Evolutionary conservation across 2,888 invertebrate species (phyloP).

Genomic region (Amitus sp.): DNA sequence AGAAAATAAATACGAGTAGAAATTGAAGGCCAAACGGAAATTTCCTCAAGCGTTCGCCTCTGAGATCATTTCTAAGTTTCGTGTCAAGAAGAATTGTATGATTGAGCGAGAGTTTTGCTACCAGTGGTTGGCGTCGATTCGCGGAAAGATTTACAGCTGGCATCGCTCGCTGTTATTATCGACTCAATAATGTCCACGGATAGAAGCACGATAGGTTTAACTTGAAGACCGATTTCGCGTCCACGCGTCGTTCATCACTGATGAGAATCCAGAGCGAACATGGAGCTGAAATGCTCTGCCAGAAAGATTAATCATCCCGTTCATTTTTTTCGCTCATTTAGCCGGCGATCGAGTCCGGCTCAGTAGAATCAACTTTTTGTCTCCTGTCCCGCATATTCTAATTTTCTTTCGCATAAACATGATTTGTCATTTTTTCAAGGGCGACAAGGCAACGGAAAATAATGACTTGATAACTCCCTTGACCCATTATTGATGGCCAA

Average conservation of each 20-base stretch:
- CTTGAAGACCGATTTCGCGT: slow-evolving; percentile 56
- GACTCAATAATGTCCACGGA: slow-evolving; percentile 57
- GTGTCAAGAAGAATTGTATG: slow-evolving; percentile 45
- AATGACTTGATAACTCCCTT: no score
- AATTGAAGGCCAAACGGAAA: no score
- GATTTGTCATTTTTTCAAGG: no score
- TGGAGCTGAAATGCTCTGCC: slow-evolving; percentile 26
- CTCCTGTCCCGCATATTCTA: neutral
- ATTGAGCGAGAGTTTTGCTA: slow-evolving; percentile 40
- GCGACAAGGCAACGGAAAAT: no score
- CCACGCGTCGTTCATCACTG: slow-evolving; percentile 58
- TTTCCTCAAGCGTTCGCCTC: slow-evolving; percentile 38
- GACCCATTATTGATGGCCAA: no score
- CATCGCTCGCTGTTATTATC: slow-evolving; percentile 61
- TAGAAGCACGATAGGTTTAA: slow-evolving; percentile 54
- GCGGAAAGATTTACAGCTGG: slow-evolving; percentile 58
- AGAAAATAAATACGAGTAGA: no score
- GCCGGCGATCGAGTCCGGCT: neutral
- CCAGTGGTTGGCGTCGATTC: slow-evolving; percentile 57
- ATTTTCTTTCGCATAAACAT: neutral
- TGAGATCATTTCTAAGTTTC: slow-evolving; percentile 41
- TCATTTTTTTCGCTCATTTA: slow-evolving; percentile 14
- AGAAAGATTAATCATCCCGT: slow-evolving; percentile 31
- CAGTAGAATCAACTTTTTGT: neutral
- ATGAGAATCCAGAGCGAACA: slow-evolving; percentile 35